Evolutionary conservation across 2,113 vertebrate genomes (phyloP), one percentile per base, ranked within the genome.

Genomic region (Hiodon alosoides): DNA sequence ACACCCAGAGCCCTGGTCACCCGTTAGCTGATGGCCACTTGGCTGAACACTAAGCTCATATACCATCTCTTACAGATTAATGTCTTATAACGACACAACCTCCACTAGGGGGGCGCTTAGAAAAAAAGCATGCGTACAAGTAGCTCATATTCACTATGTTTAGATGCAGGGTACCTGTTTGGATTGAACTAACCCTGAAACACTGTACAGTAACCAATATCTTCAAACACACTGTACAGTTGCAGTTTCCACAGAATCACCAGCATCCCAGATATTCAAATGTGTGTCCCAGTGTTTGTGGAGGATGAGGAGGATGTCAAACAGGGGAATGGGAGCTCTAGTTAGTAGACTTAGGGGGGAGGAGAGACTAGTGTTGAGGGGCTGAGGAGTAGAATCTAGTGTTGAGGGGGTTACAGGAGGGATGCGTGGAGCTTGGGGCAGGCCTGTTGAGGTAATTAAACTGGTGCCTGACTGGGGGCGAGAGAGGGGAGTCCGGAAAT

Each of bases 401-500:
- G 4, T 61, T n/a, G 3, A n/a, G 16, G 13, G 59, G 13, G 3
- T 61, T 61, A 61, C 65, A 51, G 54, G 47, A 7, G 65, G 14
- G 2, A 11, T 64, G 64, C 4, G 70, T 57, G 14, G 47, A 17
- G 31, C 31, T 31, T 31, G 17, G 17, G 10, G 14, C 67, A 5
- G 53, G 1, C 46, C 72, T 52, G 31, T 31, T 31, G 31, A 31
- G 31, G 31, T 31, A 31, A 31, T 31, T 31, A 31, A 31, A 31
- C 31, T 31, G 31, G 31, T 31, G 31, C 31, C 31, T 31, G 31
- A 31, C 31, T 31, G 31, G 31, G 31, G 31, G 31, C 31, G 31
- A 31, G 31, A 31, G 31, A 31, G 31, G 31, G 5, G 13, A 82
- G 87, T 86, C 83, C 88, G 87, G 91, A 93, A 91, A 85, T 88